Evolutionary conservation across 2,113 vertebrate genomes (phyloP), one percentile per base, ranked within the genome.

Genomic region (Percina caprodes): DNA sequence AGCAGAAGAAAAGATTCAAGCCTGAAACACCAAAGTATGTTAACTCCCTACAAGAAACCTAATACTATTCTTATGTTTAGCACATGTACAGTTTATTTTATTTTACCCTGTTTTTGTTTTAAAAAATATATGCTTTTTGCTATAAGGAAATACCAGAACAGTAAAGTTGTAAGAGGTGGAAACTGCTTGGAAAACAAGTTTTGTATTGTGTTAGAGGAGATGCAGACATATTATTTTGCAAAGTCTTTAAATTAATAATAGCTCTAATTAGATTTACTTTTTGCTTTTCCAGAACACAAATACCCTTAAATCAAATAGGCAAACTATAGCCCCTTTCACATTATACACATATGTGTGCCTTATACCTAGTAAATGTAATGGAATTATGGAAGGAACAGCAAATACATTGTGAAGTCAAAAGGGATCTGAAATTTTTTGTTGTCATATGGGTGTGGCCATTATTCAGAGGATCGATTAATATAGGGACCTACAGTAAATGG

Each of bases 381-480:
- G 30, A 56, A 30, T 9, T 16, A 56, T 54, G 24, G 12, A 51
- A 39, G 19, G 54, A 71, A 9, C 16, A 46, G 16, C 39, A 72
- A 59, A 39, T 16, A 66, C 18, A 61, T 3, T 11, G 70, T 63
- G 23, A 60, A 69, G 8, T 67, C 6, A 19, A 55, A 39, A 7
- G 49, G 26, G 15, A 52, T 33, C 45, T 84, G 39, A 24, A 62
- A 23, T 7, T 13, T 33, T 26, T 11, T 76, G 51, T 11, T 74
- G 51, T 14, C 56, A 1, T 18, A 46, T 75, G 61, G 91, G 87
- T 73, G 85, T 88, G 89, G 79, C 55, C 58, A 8, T 2, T 14
- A n/a, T 13, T 19, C 30, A 74, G 30, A 48, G 1, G 66, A 87
- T 85, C 72, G 13, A 87, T 83, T 60, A 35, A 79, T 59, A 51